Base-by-base conservation (phyloP, 2,797 vertebrate species). In the Eidolon dupreanum region DNA sequence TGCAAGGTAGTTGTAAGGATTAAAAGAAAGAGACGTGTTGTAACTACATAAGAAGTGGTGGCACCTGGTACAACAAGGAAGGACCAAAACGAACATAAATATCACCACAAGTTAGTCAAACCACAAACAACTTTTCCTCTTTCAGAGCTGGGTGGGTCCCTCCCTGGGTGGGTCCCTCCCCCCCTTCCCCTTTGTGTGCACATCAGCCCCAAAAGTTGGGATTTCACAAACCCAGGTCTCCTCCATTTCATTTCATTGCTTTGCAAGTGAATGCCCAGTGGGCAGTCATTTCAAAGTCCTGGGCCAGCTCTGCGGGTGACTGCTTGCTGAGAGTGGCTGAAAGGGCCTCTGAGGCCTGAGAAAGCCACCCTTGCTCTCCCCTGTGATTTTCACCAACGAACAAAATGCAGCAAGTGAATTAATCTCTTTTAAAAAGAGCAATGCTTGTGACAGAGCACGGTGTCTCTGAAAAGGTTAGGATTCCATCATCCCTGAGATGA, bases 381-480 rank as follows among this genome's bases (percentile, higher is more conserved):
- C 74, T 77, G 96, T 63, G 97, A 97, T 97, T 97, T 95, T 96
- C 95, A 96, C 94, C 96, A 97, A 90, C 0, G 57, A 96, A 96
- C 96, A 92, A 96, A 98, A 97, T 86, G 46, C 13, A 16, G 93
- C 95, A 92, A 97, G 97, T 98, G 95, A 98, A 98, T 98, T 97
- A 97, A 98, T 98, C 97, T 97, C 97, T 96, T 97, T 98, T 97
- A 97, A 98, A 97, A 98, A 97, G 97, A 97, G 97, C 97, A 97
- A 98, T 97, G 97, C 94, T 94, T 97, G 90, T 97, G 95, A 97
- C 97, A 98, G 96, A 97, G 95, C 95, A 90, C 28, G 19, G 96
- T 97, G 92, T 97, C 92, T 97, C 95, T 0, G 94, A 91, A 97
- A 98, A 97, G 97, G 97, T 98, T 98, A 98, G 36, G 73, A 97